These are phyloP conservation scores for Craterocephalus amniculus DNA, from an alignment of 2,797 vertebrate genomes.

Conservation along the genomic window DNA sequence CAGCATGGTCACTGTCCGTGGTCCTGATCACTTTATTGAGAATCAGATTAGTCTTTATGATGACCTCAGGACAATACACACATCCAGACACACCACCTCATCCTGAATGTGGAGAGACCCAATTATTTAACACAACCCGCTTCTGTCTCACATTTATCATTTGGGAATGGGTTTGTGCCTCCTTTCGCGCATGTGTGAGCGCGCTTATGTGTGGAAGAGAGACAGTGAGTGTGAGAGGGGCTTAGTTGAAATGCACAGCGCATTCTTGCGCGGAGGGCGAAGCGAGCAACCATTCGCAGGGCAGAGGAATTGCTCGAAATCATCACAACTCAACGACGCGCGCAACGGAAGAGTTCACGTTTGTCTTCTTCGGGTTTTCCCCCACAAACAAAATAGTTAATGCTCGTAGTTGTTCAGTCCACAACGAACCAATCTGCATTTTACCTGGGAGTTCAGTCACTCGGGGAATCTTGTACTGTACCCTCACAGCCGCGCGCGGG, in stretches of 20 bases:
- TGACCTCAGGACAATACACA: neutral
- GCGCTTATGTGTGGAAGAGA: slow-evolving; percentile 9
- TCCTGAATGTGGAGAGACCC: slow-evolving; percentile 20
- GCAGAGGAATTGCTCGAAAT: slow-evolving; percentile 19
- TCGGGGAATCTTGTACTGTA: neutral
- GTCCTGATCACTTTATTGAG: slow-evolving; percentile 42
- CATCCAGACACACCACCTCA: neutral
- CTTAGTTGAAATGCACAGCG: slow-evolving; percentile 63
- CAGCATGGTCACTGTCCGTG: slow-evolving; percentile 33
- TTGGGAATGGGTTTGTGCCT: slow-evolving; percentile 30
- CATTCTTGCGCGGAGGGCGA: slow-evolving; percentile 63
- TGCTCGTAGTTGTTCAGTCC: neutral
- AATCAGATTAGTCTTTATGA: slow-evolving; percentile 8
- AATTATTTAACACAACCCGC: slow-evolving; percentile 37
- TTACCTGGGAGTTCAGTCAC: slow-evolving; percentile 35
- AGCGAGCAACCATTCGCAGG: slow-evolving; percentile 42
- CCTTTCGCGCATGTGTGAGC: slow-evolving; percentile 10
- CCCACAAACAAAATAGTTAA: neutral
- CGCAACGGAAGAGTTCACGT: neutral
- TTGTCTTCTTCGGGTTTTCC: neutral
- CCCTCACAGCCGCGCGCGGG: slow-evolving; percentile 6
- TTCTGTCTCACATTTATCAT: slow-evolving; percentile 36
- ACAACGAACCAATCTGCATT: neutral
- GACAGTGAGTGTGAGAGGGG: slow-evolving; percentile 11
- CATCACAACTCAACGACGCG: neutral